Base-by-base conservation (phyloP, 2,113 vertebrate species). In the Antidorcas marsupialis region DNA sequence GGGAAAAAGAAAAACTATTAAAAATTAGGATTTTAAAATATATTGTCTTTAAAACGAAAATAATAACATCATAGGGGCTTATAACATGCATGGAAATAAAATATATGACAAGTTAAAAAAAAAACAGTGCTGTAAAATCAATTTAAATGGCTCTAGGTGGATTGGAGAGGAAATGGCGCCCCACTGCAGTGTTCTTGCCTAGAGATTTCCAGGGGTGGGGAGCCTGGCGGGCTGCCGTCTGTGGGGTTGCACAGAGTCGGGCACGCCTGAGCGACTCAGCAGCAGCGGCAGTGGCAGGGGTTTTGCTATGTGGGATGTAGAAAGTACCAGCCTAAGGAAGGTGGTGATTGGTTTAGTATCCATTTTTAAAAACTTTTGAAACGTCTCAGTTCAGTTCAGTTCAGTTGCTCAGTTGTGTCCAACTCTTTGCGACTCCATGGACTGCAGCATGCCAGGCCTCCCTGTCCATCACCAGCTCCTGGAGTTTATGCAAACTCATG, bases 391-490 rank as follows among this genome's bases (percentile, higher is more conserved):
- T 64, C 62, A 64, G 59, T 60, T 60, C 27, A 30, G 30, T 64
- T n/a, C 30, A 33, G 3, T 33, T 4, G 30, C 62, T 64, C 33
- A 64, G 30, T n/a, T 8, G 1, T n/a, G 15, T 64, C 16, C 0
- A 2, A 64, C 7, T n/a, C 62, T 64, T 30, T 8, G 30, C 0
- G 1, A 64, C 33, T 15, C 62, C 15, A 4, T n/a, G 62, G 3
- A 64, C 3, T 8, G 15, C 30, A 17, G 30, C 15, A 64, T 3
- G 0, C 1, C 62, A n/a, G 62, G 15, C 0, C 30, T 64, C 62
- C 62, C 28, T 64, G 62, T n/a, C 62, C 30, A n/a, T n/a, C 62
- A n/a, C 30, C 62, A 64, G 2, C 15, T n/a, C 62, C 15, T 16
- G 1, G 30, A 64, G 30, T 64, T 33, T 16, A 64, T 33, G 1